phyloP scores from a whole-genome alignment of 2,888 invertebrate genomes.

The Isoperla grammatica region DNA sequence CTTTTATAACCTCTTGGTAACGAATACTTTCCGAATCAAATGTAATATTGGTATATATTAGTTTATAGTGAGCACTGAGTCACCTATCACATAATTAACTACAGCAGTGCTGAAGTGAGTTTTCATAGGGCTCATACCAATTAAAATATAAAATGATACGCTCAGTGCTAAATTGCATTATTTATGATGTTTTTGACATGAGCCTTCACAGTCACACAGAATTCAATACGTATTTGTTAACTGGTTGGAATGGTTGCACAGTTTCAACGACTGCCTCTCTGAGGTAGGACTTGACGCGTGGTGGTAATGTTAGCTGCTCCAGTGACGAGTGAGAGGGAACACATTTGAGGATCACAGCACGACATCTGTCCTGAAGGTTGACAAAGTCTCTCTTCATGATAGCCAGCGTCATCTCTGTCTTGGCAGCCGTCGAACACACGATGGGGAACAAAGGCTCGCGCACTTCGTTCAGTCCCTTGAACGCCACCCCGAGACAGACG shows the following conservation, averaged over 20 bases:
- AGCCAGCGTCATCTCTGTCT: slow-evolving; percentile 64
- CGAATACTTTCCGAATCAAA: not conserved
- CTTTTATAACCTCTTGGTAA: not conserved
- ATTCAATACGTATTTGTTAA: slow-evolving; percentile 34
- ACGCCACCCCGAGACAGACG: slow-evolving; percentile 62
- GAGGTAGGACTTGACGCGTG: slow-evolving; percentile 52
- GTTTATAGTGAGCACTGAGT: too few relatives aligned
- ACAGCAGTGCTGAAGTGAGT: too few relatives aligned
- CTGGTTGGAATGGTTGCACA: slow-evolving; percentile 39
- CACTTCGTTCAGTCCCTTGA: slow-evolving; percentile 56
- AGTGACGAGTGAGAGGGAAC: slow-evolving; percentile 49
- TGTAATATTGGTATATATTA: not conserved
- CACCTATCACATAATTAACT: too few relatives aligned
- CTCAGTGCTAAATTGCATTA: not conserved
- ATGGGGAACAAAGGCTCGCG: slow-evolving; percentile 61
- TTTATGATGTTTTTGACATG: too few relatives aligned
- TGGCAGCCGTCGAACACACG: slow-evolving; percentile 66
- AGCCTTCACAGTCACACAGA: slow-evolving; percentile 18
- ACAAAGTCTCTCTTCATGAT: slow-evolving; percentile 56
- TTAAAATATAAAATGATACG: not conserved
- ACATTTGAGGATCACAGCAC: slow-evolving; percentile 55
- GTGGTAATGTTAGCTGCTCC: slow-evolving; percentile 53
- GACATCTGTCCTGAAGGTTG: slow-evolving; percentile 62
- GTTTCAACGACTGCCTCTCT: slow-evolving; percentile 46
- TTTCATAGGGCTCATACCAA: not conserved